Evolutionary conservation across 23 tunicate genomes (phyloP).

Genomic region (Phallusia fumigata): DNA sequence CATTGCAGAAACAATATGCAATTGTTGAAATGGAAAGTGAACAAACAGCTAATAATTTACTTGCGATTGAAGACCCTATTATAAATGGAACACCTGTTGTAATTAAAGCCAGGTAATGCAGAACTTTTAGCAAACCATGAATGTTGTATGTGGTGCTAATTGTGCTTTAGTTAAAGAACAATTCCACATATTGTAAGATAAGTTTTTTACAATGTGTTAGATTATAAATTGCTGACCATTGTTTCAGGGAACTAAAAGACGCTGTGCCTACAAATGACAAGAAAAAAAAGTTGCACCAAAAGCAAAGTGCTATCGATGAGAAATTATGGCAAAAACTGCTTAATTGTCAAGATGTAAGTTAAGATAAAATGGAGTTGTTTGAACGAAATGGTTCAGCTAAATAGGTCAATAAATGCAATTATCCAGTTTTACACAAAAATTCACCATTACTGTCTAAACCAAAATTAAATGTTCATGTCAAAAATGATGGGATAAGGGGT

Average conservation of each 20-base stretch:
- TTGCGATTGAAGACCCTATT: slow-evolving; percentile 26
- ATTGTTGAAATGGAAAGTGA: slow-evolving; percentile 58
- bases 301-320: not conserved
- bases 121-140: too few relatives aligned
- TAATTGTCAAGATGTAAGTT: slow-evolving; percentile 3
- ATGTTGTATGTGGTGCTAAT: too few relatives aligned
- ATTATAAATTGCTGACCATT: too few relatives aligned
- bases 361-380: not conserved
- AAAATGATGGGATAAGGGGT: too few relatives aligned
- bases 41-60: slow-evolving; percentile 17
- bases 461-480: too few relatives aligned
- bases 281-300: not conserved
- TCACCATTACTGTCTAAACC: too few relatives aligned
- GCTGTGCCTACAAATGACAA: not conserved
- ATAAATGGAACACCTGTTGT: slow-evolving; percentile 32
- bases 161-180: too few relatives aligned
- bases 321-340: not conserved
- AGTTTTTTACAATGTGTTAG: too few relatives aligned
- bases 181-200: too few relatives aligned
- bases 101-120: slow-evolving; percentile 55
- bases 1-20: slow-evolving; percentile 61
- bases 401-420: not conserved
- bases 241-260: slow-evolving; percentile 4
- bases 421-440: too few relatives aligned
- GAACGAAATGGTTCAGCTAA: not conserved